A percentile compares a stretch with the other conserved stretches of the same genome.
phyloP scores from a whole-genome alignment of 35 echinoderm and acorn worm genomes.

The Ptychodera flava region DNA sequence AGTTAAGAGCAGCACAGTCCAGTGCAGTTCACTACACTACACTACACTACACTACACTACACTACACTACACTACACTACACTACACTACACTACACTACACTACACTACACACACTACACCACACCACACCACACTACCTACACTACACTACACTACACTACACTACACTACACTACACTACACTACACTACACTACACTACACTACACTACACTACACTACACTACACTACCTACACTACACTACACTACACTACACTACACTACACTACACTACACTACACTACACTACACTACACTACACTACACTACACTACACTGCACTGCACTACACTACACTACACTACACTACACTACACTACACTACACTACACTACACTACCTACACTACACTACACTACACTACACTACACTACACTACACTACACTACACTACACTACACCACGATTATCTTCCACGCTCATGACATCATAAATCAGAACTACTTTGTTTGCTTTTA shows the following conservation, averaged over 20 bases:
- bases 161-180: conserved; percentile 19
- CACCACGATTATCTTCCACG: too few species aligned
- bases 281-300: conserved; percentile 10
- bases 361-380: neutral
- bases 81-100: conserved; percentile 12
- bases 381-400: conserved; percentile 18
- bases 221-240: conserved; percentile 9
- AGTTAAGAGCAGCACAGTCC: too few species aligned
- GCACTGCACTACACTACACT: conserved; percentile 11
- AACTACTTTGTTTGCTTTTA: too few species aligned
- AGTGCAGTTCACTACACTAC: neutral
- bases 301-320: conserved; percentile 10
- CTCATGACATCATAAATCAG: too few species aligned
- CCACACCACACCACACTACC: too few species aligned
- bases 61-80: conserved; percentile 7
- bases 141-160: neutral
- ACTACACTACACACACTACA: neutral
- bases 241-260: conserved; percentile 9
- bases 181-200: conserved; percentile 14
- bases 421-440: too few species aligned
- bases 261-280: conserved; percentile 20
- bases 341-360: conserved; percentile 15
- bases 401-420: neutral
- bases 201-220: too few species aligned
- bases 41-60: neutral